Percentiles rank a stretch among this genome's conserved stretches.
These are phyloP conservation scores for Amblyjoppa proteus DNA, from an alignment of 2,888 invertebrate species.

Conservation along the genomic window DNA sequence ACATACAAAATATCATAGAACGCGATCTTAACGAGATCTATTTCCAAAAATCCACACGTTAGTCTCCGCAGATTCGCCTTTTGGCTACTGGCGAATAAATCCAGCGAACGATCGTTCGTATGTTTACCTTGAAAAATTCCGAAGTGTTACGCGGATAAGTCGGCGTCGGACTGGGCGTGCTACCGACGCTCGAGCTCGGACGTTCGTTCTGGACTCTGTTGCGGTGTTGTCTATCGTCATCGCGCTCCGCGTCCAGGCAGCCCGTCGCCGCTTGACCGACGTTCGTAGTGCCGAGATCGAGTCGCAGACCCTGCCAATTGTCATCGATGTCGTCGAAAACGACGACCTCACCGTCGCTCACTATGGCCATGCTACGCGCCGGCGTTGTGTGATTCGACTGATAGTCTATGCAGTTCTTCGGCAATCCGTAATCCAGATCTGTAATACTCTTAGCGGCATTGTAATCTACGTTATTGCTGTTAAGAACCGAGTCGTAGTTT, in stretches of 20 bases:
- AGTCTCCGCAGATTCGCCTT: background rate
- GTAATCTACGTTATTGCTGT: slow-evolving; percentile 84
- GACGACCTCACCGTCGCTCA: slow-evolving; percentile 92
- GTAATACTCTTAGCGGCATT: slow-evolving; percentile 82
- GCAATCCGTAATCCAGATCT: slow-evolving; percentile 83
- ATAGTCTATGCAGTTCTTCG: slow-evolving; percentile 83
- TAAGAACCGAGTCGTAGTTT: slow-evolving; percentile 83
- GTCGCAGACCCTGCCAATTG: slow-evolving; percentile 89
- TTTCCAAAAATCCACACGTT: background rate
- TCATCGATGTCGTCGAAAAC: slow-evolving; percentile 95
- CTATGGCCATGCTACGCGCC: slow-evolving; percentile 85
- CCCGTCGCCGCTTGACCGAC: slow-evolving; percentile 73
- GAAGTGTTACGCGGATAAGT: slow-evolving; percentile 84
- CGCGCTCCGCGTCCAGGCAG: slow-evolving; percentile 75
- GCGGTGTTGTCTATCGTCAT: slow-evolving; percentile 61
- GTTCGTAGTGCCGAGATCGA: slow-evolving; percentile 79
- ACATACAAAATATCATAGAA: too few relatives aligned
- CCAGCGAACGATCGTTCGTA: background rate
- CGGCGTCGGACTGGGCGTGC: slow-evolving; percentile 82
- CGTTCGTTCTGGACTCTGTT: slow-evolving; percentile 81
- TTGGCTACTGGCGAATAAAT: background rate
- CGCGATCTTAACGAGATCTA: too few relatives aligned
- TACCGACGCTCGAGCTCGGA: slow-evolving; percentile 82
- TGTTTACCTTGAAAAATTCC: slow-evolving; percentile 85
- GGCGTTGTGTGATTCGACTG: slow-evolving; percentile 82